phyloP scores from a whole-genome alignment of 1,140 invertebrate genomes.

The Drosophila azteca region DNA sequence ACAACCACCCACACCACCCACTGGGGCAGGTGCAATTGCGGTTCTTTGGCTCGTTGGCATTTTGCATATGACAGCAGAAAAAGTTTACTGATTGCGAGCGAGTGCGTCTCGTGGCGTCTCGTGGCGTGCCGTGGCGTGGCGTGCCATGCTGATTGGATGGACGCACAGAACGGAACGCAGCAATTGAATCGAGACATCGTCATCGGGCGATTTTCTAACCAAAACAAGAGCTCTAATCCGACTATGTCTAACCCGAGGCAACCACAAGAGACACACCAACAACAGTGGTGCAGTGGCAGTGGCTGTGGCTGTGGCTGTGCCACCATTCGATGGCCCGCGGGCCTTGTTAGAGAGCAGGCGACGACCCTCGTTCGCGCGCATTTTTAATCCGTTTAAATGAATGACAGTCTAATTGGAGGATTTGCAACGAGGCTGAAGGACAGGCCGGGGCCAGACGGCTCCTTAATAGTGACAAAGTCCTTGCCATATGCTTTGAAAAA shows the following conservation, averaged over 20 bases:
- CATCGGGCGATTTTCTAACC: constrained; percentile 72
- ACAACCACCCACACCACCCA: constrained; percentile 10
- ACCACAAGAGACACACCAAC: constrained; percentile 58
- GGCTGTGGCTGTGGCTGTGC: too few relatives aligned
- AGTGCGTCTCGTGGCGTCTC: constrained; percentile 32
- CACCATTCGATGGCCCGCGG: constrained; percentile 2
- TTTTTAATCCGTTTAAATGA: constrained; percentile 84
- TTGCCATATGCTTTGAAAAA: constrained; percentile 83
- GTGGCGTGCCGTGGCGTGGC: constrained; percentile 38
- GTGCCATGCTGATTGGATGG: constrained; percentile 67
- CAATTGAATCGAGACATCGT: constrained; percentile 31
- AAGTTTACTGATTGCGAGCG: constrained; percentile 61
- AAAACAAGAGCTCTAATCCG: constrained; percentile 77
- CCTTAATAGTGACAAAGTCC: constrained; percentile 80
- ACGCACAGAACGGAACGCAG: constrained; percentile 34
- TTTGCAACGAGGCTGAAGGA: constrained; percentile 51
- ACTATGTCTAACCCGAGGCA: constrained; percentile 41
- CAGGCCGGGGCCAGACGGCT: constrained; percentile 28
- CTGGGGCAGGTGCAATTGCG: constrained; percentile 35
- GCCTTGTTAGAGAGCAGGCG: constrained; percentile 48
- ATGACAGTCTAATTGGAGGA: constrained; percentile 84
- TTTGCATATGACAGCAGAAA: constrained; percentile 80
- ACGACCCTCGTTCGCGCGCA: constrained; percentile 55
- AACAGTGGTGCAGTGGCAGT: background rate
- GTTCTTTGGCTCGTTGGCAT: constrained; percentile 35